Evolutionary conservation across 2,888 invertebrate species (phyloP), one percentile per base, ranked within the genome.

Genomic region (Dryococelus australis): DNA sequence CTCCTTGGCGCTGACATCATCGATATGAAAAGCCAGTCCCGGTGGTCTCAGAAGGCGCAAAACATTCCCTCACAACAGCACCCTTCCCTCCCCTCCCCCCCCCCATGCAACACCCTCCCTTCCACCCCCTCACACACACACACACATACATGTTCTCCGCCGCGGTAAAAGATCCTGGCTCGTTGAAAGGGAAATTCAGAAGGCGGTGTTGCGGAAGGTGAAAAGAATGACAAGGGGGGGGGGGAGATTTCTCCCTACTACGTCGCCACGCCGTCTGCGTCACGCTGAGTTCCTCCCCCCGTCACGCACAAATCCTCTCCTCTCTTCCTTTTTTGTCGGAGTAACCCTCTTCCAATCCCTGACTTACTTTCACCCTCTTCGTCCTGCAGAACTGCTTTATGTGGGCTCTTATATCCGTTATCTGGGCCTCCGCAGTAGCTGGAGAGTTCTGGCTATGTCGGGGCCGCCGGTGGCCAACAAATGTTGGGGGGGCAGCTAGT

Each of bases 301-400:
- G n/a, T n/a, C n/a, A n/a, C n/a, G n/a, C n/a, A n/a, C n/a, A n/a
- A n/a, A n/a, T n/a, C n/a, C n/a, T n/a, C n/a, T n/a, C n/a, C n/a
- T n/a, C n/a, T n/a, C n/a, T n/a, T n/a, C 26, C 20, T 35, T 79
- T 86, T 86, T 35, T 35, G 86, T n/a, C 43, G 79, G 43, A 79
- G 86, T 86, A 43, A 86, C 47, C 78, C 35, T n/a, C 47, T 35
- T 83, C 84, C 53, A 86, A 83, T 83, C 35, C 84, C 28, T 13
- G 78, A 65, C 65, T 4, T 43, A 78, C 6, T 35, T 78, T 78
- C 43, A 35, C 85, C 65, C 35, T 16, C 86, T 28, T n/a, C 24
- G 27, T 35, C 35, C 8, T 26, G 27, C 27, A 20, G 65, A n/a
- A 65, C 65, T 65, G 47, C 65, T 65, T 65, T 65, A 65, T 65